phyloP scores from a whole-genome alignment of 2,113 vertebrate genomes.

The Pagrus major region DNA sequence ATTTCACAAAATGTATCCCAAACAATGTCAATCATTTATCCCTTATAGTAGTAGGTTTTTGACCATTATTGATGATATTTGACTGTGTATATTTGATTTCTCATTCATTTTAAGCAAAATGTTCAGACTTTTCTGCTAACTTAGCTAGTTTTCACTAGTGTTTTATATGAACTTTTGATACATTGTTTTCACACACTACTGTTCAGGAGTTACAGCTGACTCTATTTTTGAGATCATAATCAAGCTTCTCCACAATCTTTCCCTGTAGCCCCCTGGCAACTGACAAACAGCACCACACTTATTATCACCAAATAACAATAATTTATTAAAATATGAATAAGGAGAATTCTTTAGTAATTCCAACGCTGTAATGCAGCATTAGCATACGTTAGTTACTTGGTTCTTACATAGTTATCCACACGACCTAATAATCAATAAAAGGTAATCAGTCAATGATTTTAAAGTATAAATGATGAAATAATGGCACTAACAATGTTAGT shows the following conservation, averaged over 20 bases:
- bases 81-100: no score
- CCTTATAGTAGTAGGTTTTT: no score
- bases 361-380: not conserved
- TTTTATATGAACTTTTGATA: no score
- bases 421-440: not conserved
- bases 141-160: no score
- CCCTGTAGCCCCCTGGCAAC: no score
- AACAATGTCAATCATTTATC: not conserved
- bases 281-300: no score
- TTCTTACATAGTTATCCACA: not conserved
- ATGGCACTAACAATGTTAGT: not conserved
- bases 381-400: no score
- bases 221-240: not conserved
- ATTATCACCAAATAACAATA: not conserved
- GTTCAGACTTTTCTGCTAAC: no score
- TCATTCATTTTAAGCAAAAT: not conserved
- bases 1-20: not conserved
- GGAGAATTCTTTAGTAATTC: not conserved
- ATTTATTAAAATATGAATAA: not conserved
- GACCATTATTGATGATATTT: no score
- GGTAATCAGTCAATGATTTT: not conserved
- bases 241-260: not conserved
- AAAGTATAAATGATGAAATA: not conserved
- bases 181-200: no score
- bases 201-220: not conserved